These are phyloP conservation scores for Diabrotica virgifera DNA, from an alignment of 1,140 invertebrate species.

Conservation along the genomic window DNA sequence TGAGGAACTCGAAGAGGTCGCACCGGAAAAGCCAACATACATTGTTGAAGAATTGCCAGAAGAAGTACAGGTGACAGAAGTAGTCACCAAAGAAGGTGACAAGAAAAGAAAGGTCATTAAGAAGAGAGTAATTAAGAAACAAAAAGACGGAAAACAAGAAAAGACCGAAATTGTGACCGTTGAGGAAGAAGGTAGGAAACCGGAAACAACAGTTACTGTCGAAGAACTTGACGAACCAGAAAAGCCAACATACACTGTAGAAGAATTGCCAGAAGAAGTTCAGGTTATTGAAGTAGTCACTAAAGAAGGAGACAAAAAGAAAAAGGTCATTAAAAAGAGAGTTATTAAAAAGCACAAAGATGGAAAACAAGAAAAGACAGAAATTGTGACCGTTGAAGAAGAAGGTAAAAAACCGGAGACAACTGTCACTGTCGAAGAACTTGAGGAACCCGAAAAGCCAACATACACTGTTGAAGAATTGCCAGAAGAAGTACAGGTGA, in stretches of 20 bases:
- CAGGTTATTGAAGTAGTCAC: conserved; percentile 23
- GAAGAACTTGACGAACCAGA: conserved; percentile 47
- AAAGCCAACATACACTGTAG: conserved; percentile 31
- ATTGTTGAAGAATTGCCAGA: conserved; percentile 35
- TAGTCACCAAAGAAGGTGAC: conserved; percentile 35
- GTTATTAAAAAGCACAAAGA: conserved; percentile 45
- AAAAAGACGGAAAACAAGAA: conserved; percentile 37
- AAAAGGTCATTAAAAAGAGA: conserved; percentile 43
- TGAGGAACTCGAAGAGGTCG: conserved; percentile 38
- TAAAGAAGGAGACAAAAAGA: conserved; percentile 32
- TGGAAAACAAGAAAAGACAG: conserved; percentile 42
- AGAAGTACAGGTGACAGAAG: conserved; percentile 44
- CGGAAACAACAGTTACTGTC: conserved; percentile 39
- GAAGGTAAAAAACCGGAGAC: conserved; percentile 37
- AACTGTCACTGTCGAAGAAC: conserved; percentile 37
- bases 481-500: conserved; percentile 33
- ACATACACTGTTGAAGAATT: conserved; percentile 27
- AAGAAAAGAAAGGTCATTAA: conserved; percentile 37
- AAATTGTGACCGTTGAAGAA: conserved; percentile 45
- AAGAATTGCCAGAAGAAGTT: conserved; percentile 44
- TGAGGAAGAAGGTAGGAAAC: conserved; percentile 43
- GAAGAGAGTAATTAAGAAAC: conserved; percentile 38
- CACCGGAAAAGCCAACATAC: conserved; percentile 35
- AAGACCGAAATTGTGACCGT: conserved; percentile 42
- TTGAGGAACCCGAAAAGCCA: conserved; percentile 30